phyloP scores from a whole-genome alignment of 2,888 invertebrate species.

The Drosophila robusta region DNA sequence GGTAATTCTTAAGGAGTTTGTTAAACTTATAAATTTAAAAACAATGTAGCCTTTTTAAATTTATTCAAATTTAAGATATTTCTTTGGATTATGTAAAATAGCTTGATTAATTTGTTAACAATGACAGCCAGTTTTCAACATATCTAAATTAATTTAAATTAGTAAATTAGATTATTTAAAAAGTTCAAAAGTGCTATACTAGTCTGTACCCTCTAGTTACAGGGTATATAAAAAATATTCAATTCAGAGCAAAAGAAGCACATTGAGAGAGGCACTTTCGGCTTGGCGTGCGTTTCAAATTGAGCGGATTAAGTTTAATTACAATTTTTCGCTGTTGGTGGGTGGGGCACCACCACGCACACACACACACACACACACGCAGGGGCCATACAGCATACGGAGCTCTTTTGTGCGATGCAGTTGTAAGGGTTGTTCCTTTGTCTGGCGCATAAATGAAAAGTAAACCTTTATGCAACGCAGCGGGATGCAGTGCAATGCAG shows the following conservation, averaged over 20 bases:
- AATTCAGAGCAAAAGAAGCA: conserved; percentile 24
- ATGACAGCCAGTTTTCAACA: no score
- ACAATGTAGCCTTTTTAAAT: no score
- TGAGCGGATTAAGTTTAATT: conserved; percentile 84
- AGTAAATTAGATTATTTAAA: no score
- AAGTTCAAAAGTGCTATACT: no score
- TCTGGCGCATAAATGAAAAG: conserved; percentile 68
- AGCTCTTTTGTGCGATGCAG: conserved; percentile 52
- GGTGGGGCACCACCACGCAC: conserved; percentile 14
- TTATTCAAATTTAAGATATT: no score
- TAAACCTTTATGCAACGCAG: conserved; percentile 72
- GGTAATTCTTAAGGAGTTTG: no score
- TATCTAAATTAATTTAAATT: no score
- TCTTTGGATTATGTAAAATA: no score
- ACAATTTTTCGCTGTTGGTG: conserved; percentile 68
- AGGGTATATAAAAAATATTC: conserved; percentile 35
- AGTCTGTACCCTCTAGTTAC: neutral
- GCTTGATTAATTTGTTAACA: no score
- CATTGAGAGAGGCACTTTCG: conserved; percentile 51
- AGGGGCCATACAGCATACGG: no score
- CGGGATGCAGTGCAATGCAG: conserved; percentile 64
- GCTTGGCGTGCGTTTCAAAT: conserved; percentile 68
- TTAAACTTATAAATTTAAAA: no score
- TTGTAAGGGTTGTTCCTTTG: conserved; percentile 71
- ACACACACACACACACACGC: conserved; percentile 17